A percentile compares a stretch with the other conserved stretches of the same genome.
These are phyloP conservation scores for Microcebus ravelobensis DNA, from an alignment of 2,113 vertebrate genomes.

Conservation along the genomic window DNA sequence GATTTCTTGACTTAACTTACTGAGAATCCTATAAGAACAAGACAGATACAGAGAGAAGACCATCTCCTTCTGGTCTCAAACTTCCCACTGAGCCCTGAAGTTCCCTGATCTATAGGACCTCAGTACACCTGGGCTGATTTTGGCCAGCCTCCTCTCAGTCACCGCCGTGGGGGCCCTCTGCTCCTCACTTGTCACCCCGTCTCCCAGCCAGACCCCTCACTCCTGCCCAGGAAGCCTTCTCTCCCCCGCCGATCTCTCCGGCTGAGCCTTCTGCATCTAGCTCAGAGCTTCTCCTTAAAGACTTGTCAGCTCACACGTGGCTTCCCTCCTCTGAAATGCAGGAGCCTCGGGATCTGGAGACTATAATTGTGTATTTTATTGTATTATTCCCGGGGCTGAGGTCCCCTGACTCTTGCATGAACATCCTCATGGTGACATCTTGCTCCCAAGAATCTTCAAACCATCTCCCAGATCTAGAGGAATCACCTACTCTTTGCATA, in stretches of 20 bases:
- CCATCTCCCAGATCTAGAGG: neutral
- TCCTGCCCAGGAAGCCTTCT: neutral
- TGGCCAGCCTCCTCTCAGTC: neutral
- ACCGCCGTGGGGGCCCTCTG: rapidly evolving
- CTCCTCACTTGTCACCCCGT: neutral
- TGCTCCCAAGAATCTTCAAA: neutral
- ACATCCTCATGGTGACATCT: neutral
- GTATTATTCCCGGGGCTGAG: neutral
- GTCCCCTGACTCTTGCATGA: neutral
- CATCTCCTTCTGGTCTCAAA: no score
- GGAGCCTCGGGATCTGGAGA: neutral
- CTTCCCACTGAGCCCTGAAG: neutral
- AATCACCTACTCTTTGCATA: neutral
- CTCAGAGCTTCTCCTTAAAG: neutral
- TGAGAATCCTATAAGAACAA: conserved; percentile 87
- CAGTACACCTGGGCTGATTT: no score
- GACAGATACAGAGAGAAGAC: neutral
- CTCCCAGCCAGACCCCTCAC: neutral
- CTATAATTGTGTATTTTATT: rapidly evolving
- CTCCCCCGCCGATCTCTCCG: neutral
- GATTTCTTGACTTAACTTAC: conserved; percentile 93
- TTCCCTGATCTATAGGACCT: rapidly evolving
- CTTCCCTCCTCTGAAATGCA: neutral
- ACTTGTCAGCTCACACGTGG: rapidly evolving
- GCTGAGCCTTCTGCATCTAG: neutral